Conservation (phyloP, 2,797 vertebrate species). For the Phaenicophaeus curvirostris region DNA sequence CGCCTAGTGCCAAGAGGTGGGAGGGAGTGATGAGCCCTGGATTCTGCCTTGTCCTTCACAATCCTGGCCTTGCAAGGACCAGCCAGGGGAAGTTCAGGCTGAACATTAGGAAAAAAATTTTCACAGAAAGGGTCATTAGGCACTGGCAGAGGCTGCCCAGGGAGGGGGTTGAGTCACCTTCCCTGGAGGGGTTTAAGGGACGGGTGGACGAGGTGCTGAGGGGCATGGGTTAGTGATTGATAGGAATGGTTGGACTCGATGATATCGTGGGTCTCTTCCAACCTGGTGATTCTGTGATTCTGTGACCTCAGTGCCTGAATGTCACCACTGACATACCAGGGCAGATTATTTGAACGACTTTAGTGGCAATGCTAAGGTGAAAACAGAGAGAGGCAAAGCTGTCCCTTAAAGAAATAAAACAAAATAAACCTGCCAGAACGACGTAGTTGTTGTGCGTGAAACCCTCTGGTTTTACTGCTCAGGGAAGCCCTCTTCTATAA, state of each 20-base stretch:
- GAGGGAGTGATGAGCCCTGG: neutral
- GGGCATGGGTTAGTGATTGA: too few relatives aligned
- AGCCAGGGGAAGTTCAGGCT: too few relatives aligned
- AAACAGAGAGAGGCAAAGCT: neutral
- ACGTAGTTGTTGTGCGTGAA: neutral
- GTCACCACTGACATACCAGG: neutral
- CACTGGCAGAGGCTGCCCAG: too few relatives aligned
- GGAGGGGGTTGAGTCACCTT: too few relatives aligned
- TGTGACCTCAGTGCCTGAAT: neutral
- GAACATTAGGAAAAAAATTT: too few relatives aligned
- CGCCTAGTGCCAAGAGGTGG: rapidly evolving
- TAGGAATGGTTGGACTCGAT: too few relatives aligned
- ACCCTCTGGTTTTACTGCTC: slow-evolving; percentile 35
- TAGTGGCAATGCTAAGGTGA: neutral
- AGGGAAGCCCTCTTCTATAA: slow-evolving; percentile 46
- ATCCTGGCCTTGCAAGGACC: neutral
- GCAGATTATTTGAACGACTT: neutral
- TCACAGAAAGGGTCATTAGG: too few relatives aligned
- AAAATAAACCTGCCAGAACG: slow-evolving; percentile 59
- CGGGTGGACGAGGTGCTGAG: too few relatives aligned
- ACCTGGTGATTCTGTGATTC: too few relatives aligned
- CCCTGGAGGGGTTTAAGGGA: too few relatives aligned
- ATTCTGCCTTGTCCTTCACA: neutral
- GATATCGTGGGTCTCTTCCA: too few relatives aligned
- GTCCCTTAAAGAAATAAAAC: slow-evolving; percentile 8